phyloP scores from a whole-genome alignment of 2,888 invertebrate genomes.

The Acleris laterana region DNA sequence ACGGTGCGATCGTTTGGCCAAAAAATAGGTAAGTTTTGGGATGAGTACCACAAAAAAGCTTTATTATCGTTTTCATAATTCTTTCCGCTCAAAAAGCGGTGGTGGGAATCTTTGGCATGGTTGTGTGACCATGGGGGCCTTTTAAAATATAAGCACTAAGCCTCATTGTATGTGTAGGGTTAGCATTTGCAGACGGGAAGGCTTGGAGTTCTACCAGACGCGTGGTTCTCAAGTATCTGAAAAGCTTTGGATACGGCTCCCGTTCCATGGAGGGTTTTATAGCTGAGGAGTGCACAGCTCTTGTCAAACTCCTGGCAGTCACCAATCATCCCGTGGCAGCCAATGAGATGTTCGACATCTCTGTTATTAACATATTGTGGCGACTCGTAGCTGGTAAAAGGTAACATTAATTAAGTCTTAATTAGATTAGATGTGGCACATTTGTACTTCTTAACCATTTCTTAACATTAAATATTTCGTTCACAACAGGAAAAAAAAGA shows the following conservation, averaged over 20 bases:
- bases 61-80: too few species aligned
- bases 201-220: conserved; percentile 87
- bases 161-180: conserved; percentile 71
- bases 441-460: too few species aligned
- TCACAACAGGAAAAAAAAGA: too few species aligned
- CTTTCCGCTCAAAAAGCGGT: too few species aligned
- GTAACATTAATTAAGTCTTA: conserved; percentile 46
- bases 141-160: not conserved
- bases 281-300: conserved; percentile 83
- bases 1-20: conserved; percentile 87
- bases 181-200: conserved; percentile 88
- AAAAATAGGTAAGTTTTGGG: conserved; percentile 83
- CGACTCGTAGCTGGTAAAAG: conserved; percentile 87
- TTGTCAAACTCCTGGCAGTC: conserved; percentile 75
- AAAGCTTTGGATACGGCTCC: conserved; percentile 86
- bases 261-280: conserved; percentile 86
- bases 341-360: conserved; percentile 85
- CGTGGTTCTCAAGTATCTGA: conserved; percentile 86
- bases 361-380: conserved; percentile 89
- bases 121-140: not conserved
- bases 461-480: too few species aligned
- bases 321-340: conserved; percentile 72
- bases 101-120: too few species aligned
- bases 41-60: not conserved
- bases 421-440: not conserved